Conservation (phyloP, 2,113 vertebrate species). For the Rissa tridactyla region DNA sequence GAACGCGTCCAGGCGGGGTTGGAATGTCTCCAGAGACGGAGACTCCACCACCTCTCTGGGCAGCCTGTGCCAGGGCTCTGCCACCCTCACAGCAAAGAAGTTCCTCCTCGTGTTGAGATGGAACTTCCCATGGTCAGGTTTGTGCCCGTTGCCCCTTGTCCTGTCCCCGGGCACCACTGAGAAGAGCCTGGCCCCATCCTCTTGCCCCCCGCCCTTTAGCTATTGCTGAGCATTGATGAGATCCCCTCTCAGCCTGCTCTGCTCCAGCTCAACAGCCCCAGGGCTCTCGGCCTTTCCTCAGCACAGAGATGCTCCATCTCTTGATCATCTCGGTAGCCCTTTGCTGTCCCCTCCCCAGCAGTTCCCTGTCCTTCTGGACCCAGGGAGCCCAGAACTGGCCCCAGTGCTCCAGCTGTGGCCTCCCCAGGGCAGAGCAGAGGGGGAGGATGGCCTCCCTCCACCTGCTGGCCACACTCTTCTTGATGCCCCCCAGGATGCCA, state of each 20-base stretch:
- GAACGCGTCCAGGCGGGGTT: neutral
- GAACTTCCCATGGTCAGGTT: accelerated
- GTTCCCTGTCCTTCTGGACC: neutral
- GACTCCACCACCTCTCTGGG: neutral
- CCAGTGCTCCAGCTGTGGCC: neutral
- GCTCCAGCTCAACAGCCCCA: too few relatives aligned
- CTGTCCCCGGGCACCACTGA: too few relatives aligned
- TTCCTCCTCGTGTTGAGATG: neutral
- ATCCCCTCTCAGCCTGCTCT: too few relatives aligned
- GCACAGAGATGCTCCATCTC: neutral
- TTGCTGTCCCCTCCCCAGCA: neutral
- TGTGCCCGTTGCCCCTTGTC: too few relatives aligned
- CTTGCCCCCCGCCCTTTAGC: too few relatives aligned
- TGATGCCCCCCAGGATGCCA: neutral
- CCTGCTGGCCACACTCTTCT: neutral
- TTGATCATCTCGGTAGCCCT: neutral
- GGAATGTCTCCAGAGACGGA: neutral
- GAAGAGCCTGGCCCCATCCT: too few relatives aligned
- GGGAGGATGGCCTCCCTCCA: neutral
- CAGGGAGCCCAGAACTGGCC: neutral
- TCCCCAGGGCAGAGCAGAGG: neutral
- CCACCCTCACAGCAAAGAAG: neutral
- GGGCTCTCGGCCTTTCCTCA: too few relatives aligned
- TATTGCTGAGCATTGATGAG: too few relatives aligned
- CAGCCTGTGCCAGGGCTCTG: neutral